Evolutionary conservation across 30 jellyfish, hydroid and myxozoan genomes (phyloP).

Genomic region (Hydra vulgaris): DNA sequence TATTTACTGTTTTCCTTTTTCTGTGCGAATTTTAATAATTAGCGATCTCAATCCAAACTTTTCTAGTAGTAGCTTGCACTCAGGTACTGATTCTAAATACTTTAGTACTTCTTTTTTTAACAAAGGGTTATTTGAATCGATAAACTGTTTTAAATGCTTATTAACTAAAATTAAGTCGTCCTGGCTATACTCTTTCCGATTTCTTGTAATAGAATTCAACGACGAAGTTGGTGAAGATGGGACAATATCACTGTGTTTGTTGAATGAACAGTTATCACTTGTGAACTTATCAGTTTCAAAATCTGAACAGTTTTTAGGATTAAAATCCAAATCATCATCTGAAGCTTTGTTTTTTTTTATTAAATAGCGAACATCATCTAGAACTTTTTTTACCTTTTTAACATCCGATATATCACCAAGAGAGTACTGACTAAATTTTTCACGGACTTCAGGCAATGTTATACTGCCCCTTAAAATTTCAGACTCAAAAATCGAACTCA

Average conservation of each 20-base stretch:
- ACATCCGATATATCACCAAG: background rate
- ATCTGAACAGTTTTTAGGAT: background rate
- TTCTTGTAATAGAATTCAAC: background rate
- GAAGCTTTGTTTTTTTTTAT: background rate
- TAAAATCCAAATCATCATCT: background rate
- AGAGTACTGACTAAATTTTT: background rate
- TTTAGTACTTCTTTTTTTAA: background rate
- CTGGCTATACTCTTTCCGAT: background rate
- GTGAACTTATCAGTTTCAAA: background rate
- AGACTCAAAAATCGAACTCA: background rate
- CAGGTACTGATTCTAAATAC: background rate
- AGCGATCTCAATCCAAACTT: background rate
- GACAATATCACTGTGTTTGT: background rate
- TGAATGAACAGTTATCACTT: background rate
- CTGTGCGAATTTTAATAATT: background rate
- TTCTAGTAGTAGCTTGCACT: background rate
- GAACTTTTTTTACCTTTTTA: background rate
- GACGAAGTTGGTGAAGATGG: background rate
- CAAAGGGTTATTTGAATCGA: background rate
- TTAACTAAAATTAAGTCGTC: background rate
- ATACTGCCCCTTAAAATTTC: background rate
- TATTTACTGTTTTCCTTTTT: background rate
- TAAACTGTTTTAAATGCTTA: background rate
- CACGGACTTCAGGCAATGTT: background rate
- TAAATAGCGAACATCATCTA: conserved; percentile 15